Percentiles rank a stretch among this genome's conserved stretches.
Evolutionary conservation across 2,888 invertebrate genomes (phyloP).

Genomic region (Aricia artaxerxes): DNA sequence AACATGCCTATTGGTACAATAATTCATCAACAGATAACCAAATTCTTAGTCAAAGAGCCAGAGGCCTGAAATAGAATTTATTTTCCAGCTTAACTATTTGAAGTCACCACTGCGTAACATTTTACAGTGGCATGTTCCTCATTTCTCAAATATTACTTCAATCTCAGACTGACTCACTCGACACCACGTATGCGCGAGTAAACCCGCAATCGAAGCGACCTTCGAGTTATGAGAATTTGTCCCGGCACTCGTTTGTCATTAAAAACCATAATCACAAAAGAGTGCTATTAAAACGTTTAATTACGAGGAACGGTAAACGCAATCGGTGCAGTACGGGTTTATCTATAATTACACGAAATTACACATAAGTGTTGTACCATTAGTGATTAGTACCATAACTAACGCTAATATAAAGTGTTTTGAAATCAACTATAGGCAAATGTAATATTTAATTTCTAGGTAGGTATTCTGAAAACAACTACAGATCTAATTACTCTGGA

Average conservation of each 20-base stretch:
- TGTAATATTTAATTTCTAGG: no score
- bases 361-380: conserved; percentile 50
- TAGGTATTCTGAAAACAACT: no score
- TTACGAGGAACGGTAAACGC: conserved; percentile 75
- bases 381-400: conserved; percentile 56
- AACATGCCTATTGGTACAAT: no score
- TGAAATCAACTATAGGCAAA: background rate
- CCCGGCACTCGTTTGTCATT: conserved; percentile 15
- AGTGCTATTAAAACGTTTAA: conserved; percentile 78
- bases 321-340: conserved; percentile 72
- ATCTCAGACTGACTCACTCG: background rate
- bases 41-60: no score
- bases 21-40: no score
- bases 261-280: conserved; percentile 52
- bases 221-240: background rate
- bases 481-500: no score
- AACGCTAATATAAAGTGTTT: conserved; percentile 39
- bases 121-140: background rate
- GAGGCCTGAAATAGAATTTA: no score
- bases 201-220: background rate
- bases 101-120: background rate
- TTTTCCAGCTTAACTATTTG: no score
- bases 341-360: conserved; percentile 66
- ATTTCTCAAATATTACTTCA: background rate
- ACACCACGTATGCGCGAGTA: no score